Base-by-base conservation (phyloP, 1,140 invertebrate species). In the Oreohelix idahoensis region DNA sequence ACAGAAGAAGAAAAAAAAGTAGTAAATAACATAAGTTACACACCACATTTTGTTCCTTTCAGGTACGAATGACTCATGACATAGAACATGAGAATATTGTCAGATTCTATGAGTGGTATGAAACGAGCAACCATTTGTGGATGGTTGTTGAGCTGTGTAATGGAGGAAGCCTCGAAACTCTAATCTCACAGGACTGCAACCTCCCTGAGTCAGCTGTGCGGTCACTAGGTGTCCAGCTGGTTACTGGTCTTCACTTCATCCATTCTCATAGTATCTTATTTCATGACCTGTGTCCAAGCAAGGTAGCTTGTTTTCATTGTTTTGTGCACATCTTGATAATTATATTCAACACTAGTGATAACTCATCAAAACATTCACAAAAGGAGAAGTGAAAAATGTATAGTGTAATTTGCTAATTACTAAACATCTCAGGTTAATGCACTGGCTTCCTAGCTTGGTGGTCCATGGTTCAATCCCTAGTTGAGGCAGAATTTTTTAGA, bases 21-120 rank as follows among this genome's bases (percentile, higher is more conserved):
- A 45, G 15, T 8, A 15, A 45, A 45, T 45, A 15, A 45, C 42
- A 45, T 15, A 45, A 45, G 15, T 45, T 8, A 45, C 15, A 8
- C 5, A 5, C 42, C 15, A 45, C 15, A 45, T 45, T 45, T 45
- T 45, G 42, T 15, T 58, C 20, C 49, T 83, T 84, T 73, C 79
- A 93, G 91, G 92, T 93, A 15, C 88, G 92, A 29, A 90, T 93
- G 89, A 93, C 90, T 8, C 92, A 92, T 88, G 91, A 92, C 83
- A 91, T 93, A 32, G 86, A 89, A 58, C 91, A 93, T 82, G 83
- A 83, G 15, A 92, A 93, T 88, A 87, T 93, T 35, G 90, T 92
- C 4, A 89, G 91, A 86, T 93, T 93, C 86, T 89, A 92, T 84
- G 93, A 93, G 83, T 93, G 93, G 93, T 93, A 93, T 86, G 93